phyloP scores from a whole-genome alignment of 1,140 invertebrate species.

The Microvelia longipes region DNA sequence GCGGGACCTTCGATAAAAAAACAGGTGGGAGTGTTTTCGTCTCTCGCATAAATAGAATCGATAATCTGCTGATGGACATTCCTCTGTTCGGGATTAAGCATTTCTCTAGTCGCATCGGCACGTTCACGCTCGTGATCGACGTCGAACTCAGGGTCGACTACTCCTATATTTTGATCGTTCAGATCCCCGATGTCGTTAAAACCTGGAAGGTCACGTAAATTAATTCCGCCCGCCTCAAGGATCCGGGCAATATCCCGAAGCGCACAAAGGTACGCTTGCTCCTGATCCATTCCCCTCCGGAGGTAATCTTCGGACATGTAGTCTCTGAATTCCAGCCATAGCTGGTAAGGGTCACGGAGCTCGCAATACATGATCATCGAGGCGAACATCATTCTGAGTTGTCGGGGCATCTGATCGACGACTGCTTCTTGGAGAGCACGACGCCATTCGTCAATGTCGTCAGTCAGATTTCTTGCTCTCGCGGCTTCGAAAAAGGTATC shows the following conservation, averaged over 20 bases:
- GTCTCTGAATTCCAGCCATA: neutral
- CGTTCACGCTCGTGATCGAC: neutral
- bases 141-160: neutral
- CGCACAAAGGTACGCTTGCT: neutral
- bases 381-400: neutral
- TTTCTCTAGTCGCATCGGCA: neutral
- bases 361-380: neutral
- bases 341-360: neutral
- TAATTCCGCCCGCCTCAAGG: neutral
- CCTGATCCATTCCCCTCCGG: too few relatives aligned
- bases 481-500: neutral
- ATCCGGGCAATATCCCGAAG: neutral
- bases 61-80: neutral
- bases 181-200: neutral
- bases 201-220: neutral
- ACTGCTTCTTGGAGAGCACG: neutral
- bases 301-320: neutral
- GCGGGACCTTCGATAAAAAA: neutral
- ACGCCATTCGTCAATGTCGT: neutral
- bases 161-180: neutral
- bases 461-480: neutral
- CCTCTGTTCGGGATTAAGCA: neutral
- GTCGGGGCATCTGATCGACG: neutral
- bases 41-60: neutral
- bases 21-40: neutral